Conservation (phyloP, 2,888 invertebrate genomes). For the Vandiemenella viatica region DNA sequence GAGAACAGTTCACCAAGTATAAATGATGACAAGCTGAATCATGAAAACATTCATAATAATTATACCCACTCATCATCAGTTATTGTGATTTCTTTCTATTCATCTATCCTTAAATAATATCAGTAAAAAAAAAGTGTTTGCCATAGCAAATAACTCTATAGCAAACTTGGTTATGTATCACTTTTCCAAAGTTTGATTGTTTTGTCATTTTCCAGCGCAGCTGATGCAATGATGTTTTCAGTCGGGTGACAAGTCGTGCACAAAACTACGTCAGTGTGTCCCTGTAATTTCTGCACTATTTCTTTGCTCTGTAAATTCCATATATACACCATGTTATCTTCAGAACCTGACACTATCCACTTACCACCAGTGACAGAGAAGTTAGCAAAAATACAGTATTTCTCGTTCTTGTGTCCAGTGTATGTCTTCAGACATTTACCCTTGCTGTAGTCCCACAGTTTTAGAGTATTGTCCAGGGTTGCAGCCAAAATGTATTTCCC, state of each 20-base stretch:
- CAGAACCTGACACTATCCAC: slow-evolving; percentile 99
- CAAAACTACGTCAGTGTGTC: slow-evolving; percentile 86
- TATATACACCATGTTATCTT: slow-evolving; percentile 96
- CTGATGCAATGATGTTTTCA: slow-evolving; percentile 97
- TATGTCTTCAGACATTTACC: slow-evolving; percentile 98
- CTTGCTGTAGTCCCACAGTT: slow-evolving; percentile 98
- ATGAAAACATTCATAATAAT: no score
- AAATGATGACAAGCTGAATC: no score
- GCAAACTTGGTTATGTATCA: no score
- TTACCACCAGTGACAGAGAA: slow-evolving; percentile 99
- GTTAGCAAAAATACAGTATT: slow-evolving; percentile 99
- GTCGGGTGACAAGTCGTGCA: slow-evolving; percentile 99
- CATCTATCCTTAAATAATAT: no score
- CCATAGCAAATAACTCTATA: no score
- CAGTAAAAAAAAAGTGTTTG: no score
- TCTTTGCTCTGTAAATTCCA: slow-evolving; percentile 99
- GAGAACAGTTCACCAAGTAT: no score
- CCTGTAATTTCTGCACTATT: slow-evolving; percentile 92
- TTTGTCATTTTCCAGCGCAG: slow-evolving; percentile 95
- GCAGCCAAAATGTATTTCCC: slow-evolving; percentile 98
- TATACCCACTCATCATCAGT: no score
- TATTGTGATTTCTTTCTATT: no score
- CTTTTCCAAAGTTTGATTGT: slow-evolving; percentile 99
- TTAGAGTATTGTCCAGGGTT: slow-evolving; percentile 93
- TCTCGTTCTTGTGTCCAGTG: slow-evolving; percentile 95